These are phyloP conservation scores for Lagocephalus sceleratus DNA, from an alignment of 2,797 vertebrate species.

Conservation along the genomic window DNA sequence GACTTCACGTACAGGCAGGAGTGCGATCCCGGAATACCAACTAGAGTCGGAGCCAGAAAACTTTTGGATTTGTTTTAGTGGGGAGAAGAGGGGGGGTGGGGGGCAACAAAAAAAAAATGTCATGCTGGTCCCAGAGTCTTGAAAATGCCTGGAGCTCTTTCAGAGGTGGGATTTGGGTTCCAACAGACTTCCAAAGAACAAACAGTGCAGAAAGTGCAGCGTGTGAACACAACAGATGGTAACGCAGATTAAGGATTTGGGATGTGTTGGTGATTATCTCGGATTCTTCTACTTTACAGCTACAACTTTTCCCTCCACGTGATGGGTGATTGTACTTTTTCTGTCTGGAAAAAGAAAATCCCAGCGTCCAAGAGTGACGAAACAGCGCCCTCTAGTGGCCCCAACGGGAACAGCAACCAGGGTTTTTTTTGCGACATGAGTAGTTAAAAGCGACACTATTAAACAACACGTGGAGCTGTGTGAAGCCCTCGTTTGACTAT, in stretches of 20 bases:
- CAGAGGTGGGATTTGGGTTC: constrained; percentile 44
- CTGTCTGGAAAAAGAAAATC: background rate
- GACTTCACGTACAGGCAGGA: constrained; percentile 36
- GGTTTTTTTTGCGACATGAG: background rate
- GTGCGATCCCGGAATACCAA: constrained; percentile 50
- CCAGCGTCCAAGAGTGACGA: constrained; percentile 7
- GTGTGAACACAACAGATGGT: constrained; percentile 64
- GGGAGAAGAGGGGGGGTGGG: constrained; percentile 3
- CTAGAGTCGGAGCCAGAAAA: constrained; percentile 34
- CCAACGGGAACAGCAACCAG: background rate
- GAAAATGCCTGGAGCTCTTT: constrained; percentile 53
- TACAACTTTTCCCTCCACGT: background rate
- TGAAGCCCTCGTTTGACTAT: background rate
- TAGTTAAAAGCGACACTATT: background rate
- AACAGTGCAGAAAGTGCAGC: constrained; percentile 42
- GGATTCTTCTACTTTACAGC: constrained; percentile 17
- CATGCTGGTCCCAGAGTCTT: constrained; percentile 21
- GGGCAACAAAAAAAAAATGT: constrained; percentile 18
- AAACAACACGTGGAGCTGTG: background rate
- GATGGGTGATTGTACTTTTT: background rate
- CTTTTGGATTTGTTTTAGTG: constrained; percentile 30
- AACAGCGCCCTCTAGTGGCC: constrained; percentile 37
- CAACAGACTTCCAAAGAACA: constrained; percentile 50
- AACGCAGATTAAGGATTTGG: constrained; percentile 64
- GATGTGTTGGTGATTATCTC: constrained; percentile 35